Base-by-base conservation (phyloP, 2,888 invertebrate genomes). In the Coenonympha glycerion region DNA sequence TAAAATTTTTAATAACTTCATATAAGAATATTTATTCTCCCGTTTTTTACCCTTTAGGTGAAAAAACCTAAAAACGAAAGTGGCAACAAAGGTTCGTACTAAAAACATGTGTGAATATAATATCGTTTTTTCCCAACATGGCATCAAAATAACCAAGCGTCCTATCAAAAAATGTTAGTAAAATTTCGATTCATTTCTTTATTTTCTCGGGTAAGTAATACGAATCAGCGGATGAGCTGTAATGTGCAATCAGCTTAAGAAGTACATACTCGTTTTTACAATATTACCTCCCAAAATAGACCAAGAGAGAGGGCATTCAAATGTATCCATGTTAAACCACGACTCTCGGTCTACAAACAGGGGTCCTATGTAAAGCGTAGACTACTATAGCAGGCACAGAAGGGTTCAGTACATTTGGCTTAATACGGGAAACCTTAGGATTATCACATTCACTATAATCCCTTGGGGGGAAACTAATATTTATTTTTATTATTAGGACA, bases 371-470 rank as follows among this genome's bases (percentile, higher is more conserved):
- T 60, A 66, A 57, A 76, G 76, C 76, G 63, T 72, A 64, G 69
- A 66, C 72, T 75, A 75, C 70, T 71, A 85, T 68, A 82, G 75
- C 79, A 87, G 87, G 87, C 87, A 87, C 87, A 83, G 83, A 82
- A 79, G 83, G 82, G 85, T 80, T 87, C 86, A 87, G 86, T 87
- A 86, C 86, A 75, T 83, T 85, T 82, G 85, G 85, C 81, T 85
- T 82, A 79, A 68, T 70, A 74, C 63, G 79, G 83, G 82, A 79
- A 76, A 79, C 75, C 79, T 81, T 77, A 78, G 68, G 67, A 66
- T 73, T 86, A 86, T 85, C 85, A 86, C 84, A 84, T 76, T 75
- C 69, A 84, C 77, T 80, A 76, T 71, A 67, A 61, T 68, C 75
- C 79, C 77, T 76, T 71, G 77, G 74, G 76, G 60, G 60, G 55